Conservation (phyloP, 2,113 vertebrate genomes). For the Actenoides hombroni region DNA sequence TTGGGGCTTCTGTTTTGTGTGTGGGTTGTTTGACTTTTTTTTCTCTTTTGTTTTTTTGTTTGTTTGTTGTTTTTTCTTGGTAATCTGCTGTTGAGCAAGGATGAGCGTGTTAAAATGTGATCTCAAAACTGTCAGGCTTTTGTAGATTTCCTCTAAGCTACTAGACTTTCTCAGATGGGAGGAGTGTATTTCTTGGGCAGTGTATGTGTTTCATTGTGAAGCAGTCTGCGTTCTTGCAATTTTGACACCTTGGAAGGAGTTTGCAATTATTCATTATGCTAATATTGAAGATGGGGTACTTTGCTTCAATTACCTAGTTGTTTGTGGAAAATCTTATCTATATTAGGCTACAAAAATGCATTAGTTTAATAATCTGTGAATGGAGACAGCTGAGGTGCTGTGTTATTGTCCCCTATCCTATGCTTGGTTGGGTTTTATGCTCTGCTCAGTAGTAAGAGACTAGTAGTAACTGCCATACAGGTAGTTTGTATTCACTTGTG, state of each 20-base stretch:
- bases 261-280: fast-evolving
- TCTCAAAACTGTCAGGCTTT: background rate
- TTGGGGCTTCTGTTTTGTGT: too few relatives aligned
- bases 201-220: background rate
- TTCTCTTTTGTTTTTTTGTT: too few relatives aligned
- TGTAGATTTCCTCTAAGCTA: background rate
- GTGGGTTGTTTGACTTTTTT: too few relatives aligned
- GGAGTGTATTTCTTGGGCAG: background rate
- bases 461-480: background rate
- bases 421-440: background rate
- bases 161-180: background rate
- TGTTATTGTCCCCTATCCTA: background rate
- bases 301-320: background rate
- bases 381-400: background rate
- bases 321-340: background rate
- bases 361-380: background rate
- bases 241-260: background rate
- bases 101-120: background rate
- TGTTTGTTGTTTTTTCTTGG: background rate
- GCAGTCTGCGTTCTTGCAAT: background rate
- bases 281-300: background rate
- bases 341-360: background rate
- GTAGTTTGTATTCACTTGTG: background rate
- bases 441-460: fast-evolving
- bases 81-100: background rate